Evolutionary conservation across 2,113 vertebrate genomes (phyloP), one percentile per base, ranked within the genome.

Genomic region (Pygoscelis antarcticus): DNA sequence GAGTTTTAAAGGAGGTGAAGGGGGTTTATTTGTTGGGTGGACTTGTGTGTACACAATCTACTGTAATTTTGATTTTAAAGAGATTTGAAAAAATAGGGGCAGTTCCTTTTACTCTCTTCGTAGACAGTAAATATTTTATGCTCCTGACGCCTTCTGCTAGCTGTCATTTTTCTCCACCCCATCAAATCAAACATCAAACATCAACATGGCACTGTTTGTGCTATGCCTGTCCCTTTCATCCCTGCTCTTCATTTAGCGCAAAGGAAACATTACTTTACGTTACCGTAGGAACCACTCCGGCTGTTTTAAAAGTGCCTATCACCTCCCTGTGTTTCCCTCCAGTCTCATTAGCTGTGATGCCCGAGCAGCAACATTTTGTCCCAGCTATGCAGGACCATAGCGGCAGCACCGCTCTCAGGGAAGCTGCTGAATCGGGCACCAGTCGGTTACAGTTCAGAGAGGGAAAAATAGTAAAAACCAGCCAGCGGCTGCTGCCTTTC

Each of bases 321-420:
- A 49, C 40, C 49, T 69, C 13, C 38, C 49, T 29, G 2, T 27
- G 20, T 36, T 82, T 55, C 70, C 65, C 60, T 89, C 25, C 32
- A 44, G n/a, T 11, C 60, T 55, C 61, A 77, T 66, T 47, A 81
- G 47, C 32, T 82, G 32, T 7, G 52, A 58, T 64, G 49, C 60
- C 32, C 2, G 0, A 82, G 70, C n/a, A 69, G 38, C 47, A 86
- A 74, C 44, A 49, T 58, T 69, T 55, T 83, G n/a, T 55, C 71
- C 57, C 61, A 55, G 68, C 46, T 72, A 25, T 4, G 3, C 18
- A 79, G 65, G 55, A 58, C 34, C 0, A 0, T 26, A n/a, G 44
- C 1, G 0, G 61, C 68, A 76, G 46, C 42, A 36, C 9, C 4
- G 2, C 36, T 68, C 22, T 34, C 3, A 0, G 36, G 78, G 23